Base-by-base conservation (phyloP, 1,140 invertebrate genomes). In the Zaprionus nigranus region DNA sequence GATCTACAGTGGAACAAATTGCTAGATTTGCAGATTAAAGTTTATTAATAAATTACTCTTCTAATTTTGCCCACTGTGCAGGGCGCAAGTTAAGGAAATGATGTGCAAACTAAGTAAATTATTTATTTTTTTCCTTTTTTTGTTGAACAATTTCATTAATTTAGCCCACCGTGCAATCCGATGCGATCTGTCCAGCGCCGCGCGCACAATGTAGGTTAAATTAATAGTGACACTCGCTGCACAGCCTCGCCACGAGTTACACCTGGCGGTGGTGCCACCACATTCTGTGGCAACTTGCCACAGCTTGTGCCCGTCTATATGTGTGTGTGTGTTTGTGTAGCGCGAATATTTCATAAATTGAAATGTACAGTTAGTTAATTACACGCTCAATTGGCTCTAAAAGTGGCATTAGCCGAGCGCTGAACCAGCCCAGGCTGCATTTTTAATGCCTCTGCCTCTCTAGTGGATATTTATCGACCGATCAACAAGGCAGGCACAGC, bases 321-420 rank as follows among this genome's bases (percentile, higher is more conserved):
- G 46, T 58, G 57, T 68, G 58, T 60, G 53, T 36, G 72, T 26
- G 24, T 26, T 26, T 26, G 24, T 17, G 78, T 57, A 26, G 51
- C 53, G 81, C 76, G 63, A 82, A 86, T 87, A 83, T 78, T 87
- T 88, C 80, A 83, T 88, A 87, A 88, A 87, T 87, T 88, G 83
- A 87, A 88, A 87, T 88, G 80, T 88, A 87, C 83, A 87, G 83
- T 87, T 87, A 87, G 84, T 87, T 87, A 87, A 87, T 88, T 87
- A 87, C 84, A 88, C 84, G 69, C 85, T 88, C 84, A 78, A 86
- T 87, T 87, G 74, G 66, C 73, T 75, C 70, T 69, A 83, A 88
- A 83, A 87, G 84, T 65, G 77, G 73, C 80, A 86, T 86, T 86
- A 77, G 78, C 69, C 75, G 51, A 28, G 26, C n/a, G 40, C 36